A percentile compares a stretch with the other conserved stretches of the same genome.
phyloP scores from a whole-genome alignment of 2,797 vertebrate species.

The Arrhamphus sclerolepis region DNA sequence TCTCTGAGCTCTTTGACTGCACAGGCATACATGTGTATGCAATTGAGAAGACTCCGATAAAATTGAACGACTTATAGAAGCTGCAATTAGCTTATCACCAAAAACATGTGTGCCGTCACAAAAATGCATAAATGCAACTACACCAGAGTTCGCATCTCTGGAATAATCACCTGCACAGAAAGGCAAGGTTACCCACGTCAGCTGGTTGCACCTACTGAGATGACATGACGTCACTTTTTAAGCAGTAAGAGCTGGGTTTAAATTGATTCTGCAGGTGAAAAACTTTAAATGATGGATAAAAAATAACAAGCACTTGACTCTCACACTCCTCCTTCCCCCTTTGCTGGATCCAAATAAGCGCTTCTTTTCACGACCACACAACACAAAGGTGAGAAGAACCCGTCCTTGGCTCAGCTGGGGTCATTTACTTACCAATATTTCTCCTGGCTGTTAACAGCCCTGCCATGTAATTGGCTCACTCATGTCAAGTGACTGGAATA shows the following conservation, averaged over 20 bases:
- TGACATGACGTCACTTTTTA: constrained; percentile 44
- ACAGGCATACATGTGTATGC: too few species aligned
- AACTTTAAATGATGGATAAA: constrained; percentile 57
- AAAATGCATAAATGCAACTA: too few species aligned
- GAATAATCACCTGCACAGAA: constrained; percentile 7
- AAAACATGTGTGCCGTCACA: too few species aligned
- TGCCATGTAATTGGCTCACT: constrained; percentile 54
- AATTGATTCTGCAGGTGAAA: constrained; percentile 35
- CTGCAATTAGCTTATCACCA: too few species aligned
- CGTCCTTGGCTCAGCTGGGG: constrained; percentile 28
- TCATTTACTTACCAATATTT: constrained; percentile 44
- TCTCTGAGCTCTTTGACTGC: too few species aligned
- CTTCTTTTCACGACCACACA: constrained; percentile 15
- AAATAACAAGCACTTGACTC: constrained; percentile 19
- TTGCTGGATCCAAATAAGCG: constrained; percentile 36
- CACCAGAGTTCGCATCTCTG: too few species aligned
- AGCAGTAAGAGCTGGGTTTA: constrained; percentile 44
- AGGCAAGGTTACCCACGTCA: constrained; percentile 2
- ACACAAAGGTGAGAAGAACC: constrained; percentile 2
- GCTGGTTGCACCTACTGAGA: constrained; percentile 43
- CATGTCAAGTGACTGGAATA: constrained; percentile 32
- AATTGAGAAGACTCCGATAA: too few species aligned
- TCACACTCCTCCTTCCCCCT: neutral
- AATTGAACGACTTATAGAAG: too few species aligned
- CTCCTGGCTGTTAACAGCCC: constrained; percentile 24